Evolutionary conservation across 2,888 invertebrate genomes (phyloP), one percentile per base, ranked within the genome.

Genomic region (Morinoia aosen): DNA sequence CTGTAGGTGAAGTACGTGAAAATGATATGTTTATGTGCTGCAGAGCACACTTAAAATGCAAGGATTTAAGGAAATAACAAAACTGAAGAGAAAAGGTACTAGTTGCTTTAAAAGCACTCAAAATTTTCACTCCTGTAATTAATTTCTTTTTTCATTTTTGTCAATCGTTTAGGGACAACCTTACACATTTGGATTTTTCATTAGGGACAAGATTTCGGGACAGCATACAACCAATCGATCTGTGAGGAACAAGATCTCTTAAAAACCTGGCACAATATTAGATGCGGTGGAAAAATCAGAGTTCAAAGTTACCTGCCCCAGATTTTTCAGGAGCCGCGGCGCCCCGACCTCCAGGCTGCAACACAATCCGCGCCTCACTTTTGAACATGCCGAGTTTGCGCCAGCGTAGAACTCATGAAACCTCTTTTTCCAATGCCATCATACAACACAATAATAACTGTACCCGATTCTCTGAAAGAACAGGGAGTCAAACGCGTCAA

Each of bases 361-460:
- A 95, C 12, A 95, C 64, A 48, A 96, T 96, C 64, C 95, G 88
- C 33, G 96, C 96, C 90, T 96, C 95, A 90, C 95, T 95, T 88
- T 96, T 96, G 95, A 95, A 96, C 95, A 95, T 95, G 58, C 33
- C 94, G 94, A 33, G 95, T 39, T 33, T 33, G 76, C 25, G 16
- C 76, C 76, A 76, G 76, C 25, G 76, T 76, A 76, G 25, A 76
- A 76, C 76, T 76, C 76, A 76, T 76, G 76, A 76, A 76, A 76
- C 25, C 25, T 76, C 25, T 7, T 76, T 76, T 8, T 33, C 3
- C 76, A 25, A 76, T 25, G 76, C 76, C 76, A 76, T 76, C 16
- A 33, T 76, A 76, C 33, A 19, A 76, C 19, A 33, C 76, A 76
- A 33, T 25, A 76, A 33, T 33, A 76, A 76, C 25, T 76, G 25